Evolutionary conservation across 2,888 invertebrate genomes (phyloP).

Genomic region (Hydriomena furcata): DNA sequence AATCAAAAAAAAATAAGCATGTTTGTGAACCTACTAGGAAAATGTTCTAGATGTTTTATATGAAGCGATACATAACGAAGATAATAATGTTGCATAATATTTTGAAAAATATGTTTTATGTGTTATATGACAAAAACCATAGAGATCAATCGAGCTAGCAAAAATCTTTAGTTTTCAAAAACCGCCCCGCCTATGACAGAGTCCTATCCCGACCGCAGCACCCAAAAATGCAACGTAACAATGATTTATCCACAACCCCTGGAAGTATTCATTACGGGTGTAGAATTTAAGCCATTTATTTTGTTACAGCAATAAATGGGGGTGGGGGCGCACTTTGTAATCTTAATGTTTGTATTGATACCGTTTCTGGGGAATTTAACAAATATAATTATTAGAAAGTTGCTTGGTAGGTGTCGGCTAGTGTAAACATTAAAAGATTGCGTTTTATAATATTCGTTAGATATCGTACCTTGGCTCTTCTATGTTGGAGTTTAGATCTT

Average conservation of each 20-base stretch:
- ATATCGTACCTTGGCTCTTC: too few species aligned
- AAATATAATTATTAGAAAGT: constrained; percentile 30
- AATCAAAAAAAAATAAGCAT: too few species aligned
- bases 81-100: too few species aligned
- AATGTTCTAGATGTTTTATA: too few species aligned
- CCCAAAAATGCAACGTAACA: constrained; percentile 76
- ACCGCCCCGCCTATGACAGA: constrained; percentile 19
- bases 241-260: constrained; percentile 79
- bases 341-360: constrained; percentile 62
- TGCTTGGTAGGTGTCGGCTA: constrained; percentile 2
- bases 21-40: too few species aligned
- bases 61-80: too few species aligned
- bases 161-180: not conserved
- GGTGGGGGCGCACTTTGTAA: constrained; percentile 61
- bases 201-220: constrained; percentile 42
- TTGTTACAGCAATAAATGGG: constrained; percentile 79
- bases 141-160: too few species aligned
- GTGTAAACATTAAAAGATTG: not conserved
- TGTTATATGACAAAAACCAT: too few species aligned
- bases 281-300: constrained; percentile 84
- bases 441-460: not conserved
- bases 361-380: constrained; percentile 37
- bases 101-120: too few species aligned
- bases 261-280: constrained; percentile 82
- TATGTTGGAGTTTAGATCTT: too few species aligned